These are phyloP conservation scores for Alcis repandata DNA, from an alignment of 2,888 invertebrate genomes.

Conservation along the genomic window DNA sequence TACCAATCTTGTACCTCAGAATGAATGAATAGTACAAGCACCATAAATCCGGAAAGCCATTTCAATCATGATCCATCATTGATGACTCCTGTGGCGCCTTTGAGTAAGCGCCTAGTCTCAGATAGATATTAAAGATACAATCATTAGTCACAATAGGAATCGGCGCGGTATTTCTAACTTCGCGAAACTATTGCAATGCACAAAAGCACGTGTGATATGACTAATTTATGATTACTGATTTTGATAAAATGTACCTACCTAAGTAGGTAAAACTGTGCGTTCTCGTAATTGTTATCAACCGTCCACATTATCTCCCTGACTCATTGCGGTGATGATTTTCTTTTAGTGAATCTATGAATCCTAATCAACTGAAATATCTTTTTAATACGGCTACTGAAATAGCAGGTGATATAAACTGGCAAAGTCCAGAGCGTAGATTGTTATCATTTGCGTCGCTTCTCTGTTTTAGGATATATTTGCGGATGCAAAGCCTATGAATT, in stretches of 20 bases:
- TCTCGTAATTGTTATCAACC: conserved; percentile 38
- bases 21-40: too few species aligned
- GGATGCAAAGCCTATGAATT: too few species aligned
- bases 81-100: too few species aligned
- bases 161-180: conserved; percentile 7
- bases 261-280: conserved; percentile 1
- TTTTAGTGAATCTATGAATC: conserved; percentile 10
- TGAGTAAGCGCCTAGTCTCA: too few species aligned
- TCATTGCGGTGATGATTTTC: conserved; percentile 35
- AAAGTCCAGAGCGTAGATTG: too few species aligned
- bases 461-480: too few species aligned
- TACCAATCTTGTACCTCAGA: too few species aligned
- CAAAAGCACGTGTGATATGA: conserved; percentile 32
- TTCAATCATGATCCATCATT: too few species aligned
- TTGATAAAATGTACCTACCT: conserved; percentile 11
- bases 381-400: conserved; percentile 8
- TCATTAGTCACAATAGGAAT: conserved; percentile 2
- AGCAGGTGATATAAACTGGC: not conserved
- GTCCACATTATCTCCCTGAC: conserved; percentile 34
- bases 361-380: conserved; percentile 6
- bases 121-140: not conserved
- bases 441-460: too few species aligned
- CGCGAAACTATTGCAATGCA: conserved; percentile 13
- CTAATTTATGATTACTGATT: conserved; percentile 40
- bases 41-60: too few species aligned